phyloP scores from a whole-genome alignment of 2,113 vertebrate species.

The Mus pahari region DNA sequence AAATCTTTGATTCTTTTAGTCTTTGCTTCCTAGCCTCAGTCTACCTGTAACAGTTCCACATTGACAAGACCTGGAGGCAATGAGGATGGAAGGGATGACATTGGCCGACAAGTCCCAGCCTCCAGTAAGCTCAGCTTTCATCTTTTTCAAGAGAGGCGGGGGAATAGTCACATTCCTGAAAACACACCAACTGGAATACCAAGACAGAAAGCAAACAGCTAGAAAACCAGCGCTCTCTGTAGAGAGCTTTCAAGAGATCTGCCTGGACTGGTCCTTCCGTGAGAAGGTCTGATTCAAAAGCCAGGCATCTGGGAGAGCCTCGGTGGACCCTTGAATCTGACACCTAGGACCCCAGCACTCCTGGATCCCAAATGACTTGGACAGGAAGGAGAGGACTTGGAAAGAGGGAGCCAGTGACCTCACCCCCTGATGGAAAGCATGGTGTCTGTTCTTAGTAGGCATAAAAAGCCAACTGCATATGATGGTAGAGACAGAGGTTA shows the following conservation, averaged over 20 bases:
- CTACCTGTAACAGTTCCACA: background rate
- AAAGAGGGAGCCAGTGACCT: background rate
- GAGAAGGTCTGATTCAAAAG: background rate
- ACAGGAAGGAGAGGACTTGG: background rate
- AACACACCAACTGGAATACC: background rate
- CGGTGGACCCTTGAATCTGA: background rate
- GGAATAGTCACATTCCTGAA: background rate
- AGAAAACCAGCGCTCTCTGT: background rate
- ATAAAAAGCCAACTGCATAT: background rate
- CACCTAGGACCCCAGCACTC: background rate
- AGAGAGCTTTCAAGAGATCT: background rate
- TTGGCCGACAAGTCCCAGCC: background rate
- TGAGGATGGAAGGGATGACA: background rate
- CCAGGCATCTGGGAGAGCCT: background rate
- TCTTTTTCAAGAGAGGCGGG: background rate
- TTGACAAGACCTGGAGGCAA: background rate
- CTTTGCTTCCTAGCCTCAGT: background rate
- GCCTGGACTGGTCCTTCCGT: background rate
- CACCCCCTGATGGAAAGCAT: background rate
- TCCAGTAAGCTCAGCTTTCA: background rate
- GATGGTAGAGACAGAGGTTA: background rate
- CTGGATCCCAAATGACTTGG: background rate
- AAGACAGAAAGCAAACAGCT: background rate
- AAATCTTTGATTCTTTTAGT: constrained; percentile 3
- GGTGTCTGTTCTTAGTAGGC: background rate